Evolutionary conservation across 2,888 invertebrate genomes (phyloP), one percentile per base, ranked within the genome.

Genomic region (Spicauda simplicius): DNA sequence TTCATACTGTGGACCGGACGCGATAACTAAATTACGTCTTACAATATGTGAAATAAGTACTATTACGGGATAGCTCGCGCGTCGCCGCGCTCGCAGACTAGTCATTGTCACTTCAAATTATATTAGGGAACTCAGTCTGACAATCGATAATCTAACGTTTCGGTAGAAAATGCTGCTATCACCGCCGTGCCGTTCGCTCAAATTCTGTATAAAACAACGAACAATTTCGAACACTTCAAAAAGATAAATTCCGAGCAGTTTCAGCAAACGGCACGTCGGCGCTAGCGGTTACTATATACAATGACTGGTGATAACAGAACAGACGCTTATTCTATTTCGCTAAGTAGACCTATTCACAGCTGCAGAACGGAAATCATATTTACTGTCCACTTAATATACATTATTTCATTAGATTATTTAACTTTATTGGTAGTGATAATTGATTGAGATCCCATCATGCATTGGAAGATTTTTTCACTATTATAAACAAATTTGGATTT

Each of bases 311-410:
- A 48, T 57, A 45, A 66, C 62, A 68, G 58, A 59, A 70, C 59
- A 66, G 77, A 80, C 74, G 74, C 78, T 82, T 82, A 83, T 73
- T 76, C 78, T 85, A 86, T 80, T 78, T 82, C 77, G 77, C 78
- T 86, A 84, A 80, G 81, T 85, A 86, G 66, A 86, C 75, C 77
- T 90, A 91, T 86, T 88, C 90, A 91, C 90, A 91, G 89, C 90
- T 87, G 87, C 83, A 84, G 86, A 88, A 89, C 88, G 87, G 88
- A 90, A 87, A 90, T 80, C 79, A 79, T 77, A 73, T 79, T 81
- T 78, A 84, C 80, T 84, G 82, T 82, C 80, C 82, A 82, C 80
- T 82, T 80, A 80, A 59, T 69, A 60, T 64, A 56, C 41, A 64
- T 69, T 70, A 72, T 45, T 73, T 68, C 70, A 70, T 69, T 66